phyloP scores from a whole-genome alignment of 2,113 vertebrate genomes.

The Dissostichus mawsoni region DNA sequence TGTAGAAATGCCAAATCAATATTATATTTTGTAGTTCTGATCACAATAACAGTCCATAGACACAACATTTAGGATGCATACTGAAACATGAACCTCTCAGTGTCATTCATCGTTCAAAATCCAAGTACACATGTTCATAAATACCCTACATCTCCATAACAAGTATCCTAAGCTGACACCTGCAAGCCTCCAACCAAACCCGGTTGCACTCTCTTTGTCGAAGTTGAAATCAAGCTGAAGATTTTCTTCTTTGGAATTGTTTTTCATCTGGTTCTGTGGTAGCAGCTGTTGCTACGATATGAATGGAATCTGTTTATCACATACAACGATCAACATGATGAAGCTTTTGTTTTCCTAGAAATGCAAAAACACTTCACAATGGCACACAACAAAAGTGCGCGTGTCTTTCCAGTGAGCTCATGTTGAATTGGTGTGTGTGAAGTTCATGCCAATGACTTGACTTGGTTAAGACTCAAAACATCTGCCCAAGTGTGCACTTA shows the following conservation, averaged over 20 bases:
- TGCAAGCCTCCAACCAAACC: not conserved
- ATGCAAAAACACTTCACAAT: conserved; percentile 5
- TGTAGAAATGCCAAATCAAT: no score
- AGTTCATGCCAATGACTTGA: not conserved
- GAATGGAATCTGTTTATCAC: conserved; percentile 37
- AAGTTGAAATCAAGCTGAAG: conserved; percentile 17
- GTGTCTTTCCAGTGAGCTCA: conserved; percentile 49
- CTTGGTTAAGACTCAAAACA: not conserved
- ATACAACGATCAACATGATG: not conserved
- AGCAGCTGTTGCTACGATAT: conserved; percentile 43
- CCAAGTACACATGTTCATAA: not conserved
- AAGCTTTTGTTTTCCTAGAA: conserved; percentile 7
- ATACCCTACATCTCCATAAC: not conserved
- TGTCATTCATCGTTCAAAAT: not conserved
- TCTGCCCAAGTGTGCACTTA: not conserved
- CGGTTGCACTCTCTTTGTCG: conserved; percentile 1
- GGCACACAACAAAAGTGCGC: conserved; percentile 9
- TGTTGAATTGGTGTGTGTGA: conserved; percentile 10
- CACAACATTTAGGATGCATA: not conserved
- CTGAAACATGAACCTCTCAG: not conserved
- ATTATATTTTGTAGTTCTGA: no score
- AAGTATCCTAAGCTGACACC: not conserved
- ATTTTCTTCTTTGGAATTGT: conserved; percentile 10
- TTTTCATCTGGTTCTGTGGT: conserved; percentile 44
- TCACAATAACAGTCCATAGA: no score